Base-by-base conservation (phyloP, 2,888 invertebrate species). In the Drosophila bunnanda region DNA sequence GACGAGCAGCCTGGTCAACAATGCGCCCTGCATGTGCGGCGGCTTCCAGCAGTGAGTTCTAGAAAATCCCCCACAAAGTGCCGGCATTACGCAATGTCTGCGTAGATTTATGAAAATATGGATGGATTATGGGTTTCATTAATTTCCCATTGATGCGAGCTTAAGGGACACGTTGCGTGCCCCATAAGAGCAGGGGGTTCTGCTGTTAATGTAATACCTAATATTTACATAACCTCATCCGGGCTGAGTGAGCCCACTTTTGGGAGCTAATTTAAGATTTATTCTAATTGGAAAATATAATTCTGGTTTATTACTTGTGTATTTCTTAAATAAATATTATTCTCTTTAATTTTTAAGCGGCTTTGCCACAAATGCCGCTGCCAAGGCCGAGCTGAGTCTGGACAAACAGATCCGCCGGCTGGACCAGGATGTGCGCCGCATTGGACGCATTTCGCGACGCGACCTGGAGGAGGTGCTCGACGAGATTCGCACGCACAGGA, bases 381-480 rank as follows among this genome's bases (percentile, higher is more conserved):
- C 93, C 30, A 94, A 94, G 79, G 93, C 94, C 75, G 94, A 94
- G 67, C 93, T 95, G 70, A 94, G 91, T 79, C 92, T 96, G 67
- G 96, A 96, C 69, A 94, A 93, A 30, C 94, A 95, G 55, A 92
- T 96, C 46, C 94, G 94, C 78, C 94, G 95, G 65, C 91, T 97
- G 28, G 96, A 97, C 89, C 93, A 93, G 65, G 94, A 96, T 93
- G 96, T 96, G 2, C 93, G 95, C 44, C 94, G 95, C 82, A 94
- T 94, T 68, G 97, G 97, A 20, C 94, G 96, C 73, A 95, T 97
- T 78, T 95, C 95, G 0, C 94, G 95, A 44, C 93, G 94, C 32
- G 96, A 97, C 86, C 95, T 97, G 78, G 96, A 96, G 91, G 96
- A 96, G 79, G 94, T 96, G n/a, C 93, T 96, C 78, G 95, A 95